Evolutionary conservation across 2,888 invertebrate genomes (phyloP).

Genomic region (Plagodis dolabraria): DNA sequence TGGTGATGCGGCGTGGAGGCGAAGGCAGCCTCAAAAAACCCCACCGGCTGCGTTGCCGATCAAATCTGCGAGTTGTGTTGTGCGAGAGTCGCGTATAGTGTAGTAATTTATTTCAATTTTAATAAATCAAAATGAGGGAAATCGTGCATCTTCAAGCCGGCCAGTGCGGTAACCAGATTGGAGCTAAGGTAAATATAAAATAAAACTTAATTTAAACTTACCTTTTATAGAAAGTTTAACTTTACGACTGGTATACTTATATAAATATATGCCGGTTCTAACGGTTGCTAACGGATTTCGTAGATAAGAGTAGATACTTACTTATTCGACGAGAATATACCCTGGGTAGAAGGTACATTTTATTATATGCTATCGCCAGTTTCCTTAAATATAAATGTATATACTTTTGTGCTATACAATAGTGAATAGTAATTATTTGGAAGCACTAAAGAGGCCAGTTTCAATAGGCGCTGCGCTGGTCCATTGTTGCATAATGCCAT

Average conservation of each 20-base stretch:
- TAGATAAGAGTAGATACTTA: not conserved
- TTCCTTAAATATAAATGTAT: too few species aligned
- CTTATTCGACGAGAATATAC: too few species aligned
- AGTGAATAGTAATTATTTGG: not conserved
- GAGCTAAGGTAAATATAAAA: conserved; percentile 78
- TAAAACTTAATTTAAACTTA: conserved; percentile 4
- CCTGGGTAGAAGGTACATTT: too few species aligned
- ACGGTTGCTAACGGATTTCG: conserved; percentile 35
- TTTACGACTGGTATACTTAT: not conserved
- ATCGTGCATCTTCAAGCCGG: conserved; percentile 93
- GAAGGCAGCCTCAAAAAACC: conserved; percentile 77
- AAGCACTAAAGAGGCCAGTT: not conserved
- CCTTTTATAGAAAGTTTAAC: not conserved
- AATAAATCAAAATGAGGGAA: conserved; percentile 88
- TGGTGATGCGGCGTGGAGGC: conserved; percentile 72
- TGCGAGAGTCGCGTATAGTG: conserved; percentile 78
- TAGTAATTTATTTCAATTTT: conserved; percentile 74
- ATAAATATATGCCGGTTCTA: conserved; percentile 26
- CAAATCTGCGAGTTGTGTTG: conserved; percentile 77
- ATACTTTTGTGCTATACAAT: conserved; percentile 1
- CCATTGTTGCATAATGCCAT: conserved; percentile 58
- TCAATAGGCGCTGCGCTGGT: conserved; percentile 21
- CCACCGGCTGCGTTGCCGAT: conserved; percentile 62
- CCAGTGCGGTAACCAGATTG: conserved; percentile 94
- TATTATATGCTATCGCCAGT: too few species aligned